phyloP scores from a whole-genome alignment of 2,888 invertebrate genomes.

The Dryococelus australis region DNA sequence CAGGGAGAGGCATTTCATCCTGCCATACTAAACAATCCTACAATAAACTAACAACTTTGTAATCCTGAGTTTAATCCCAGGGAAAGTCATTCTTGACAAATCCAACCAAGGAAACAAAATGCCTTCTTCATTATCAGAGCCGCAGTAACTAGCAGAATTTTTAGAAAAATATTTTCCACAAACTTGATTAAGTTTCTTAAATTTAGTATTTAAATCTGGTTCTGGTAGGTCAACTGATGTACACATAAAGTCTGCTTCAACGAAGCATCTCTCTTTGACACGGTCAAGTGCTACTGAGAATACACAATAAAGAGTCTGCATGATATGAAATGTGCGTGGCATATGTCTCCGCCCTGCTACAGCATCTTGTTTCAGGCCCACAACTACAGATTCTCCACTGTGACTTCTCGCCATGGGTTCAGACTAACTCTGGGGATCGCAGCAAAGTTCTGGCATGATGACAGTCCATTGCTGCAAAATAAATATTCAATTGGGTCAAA shows the following conservation, averaged over 20 bases:
- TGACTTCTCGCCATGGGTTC: slow-evolving; percentile 25
- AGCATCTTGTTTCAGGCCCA: background rate
- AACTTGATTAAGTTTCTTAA: background rate
- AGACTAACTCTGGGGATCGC: background rate
- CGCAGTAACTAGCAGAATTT: background rate
- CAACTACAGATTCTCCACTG: background rate
- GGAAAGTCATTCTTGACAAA: slow-evolving; percentile 25
- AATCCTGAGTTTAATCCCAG: slow-evolving; percentile 30
- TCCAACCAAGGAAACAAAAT: slow-evolving; percentile 27
- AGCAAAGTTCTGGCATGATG: slow-evolving; percentile 27
- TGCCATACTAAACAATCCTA: background rate
- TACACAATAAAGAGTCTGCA: background rate
- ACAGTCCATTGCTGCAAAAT: slow-evolving; percentile 22
- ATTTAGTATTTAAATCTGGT: background rate
- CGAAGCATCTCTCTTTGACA: background rate
- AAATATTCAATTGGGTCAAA: too few relatives aligned
- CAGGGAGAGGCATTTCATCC: background rate
- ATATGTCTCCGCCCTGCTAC: background rate
- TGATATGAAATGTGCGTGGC: background rate
- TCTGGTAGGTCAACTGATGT: slow-evolving; percentile 4
- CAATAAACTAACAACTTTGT: slow-evolving; percentile 26
- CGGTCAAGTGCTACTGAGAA: background rate
- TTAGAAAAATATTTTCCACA: background rate
- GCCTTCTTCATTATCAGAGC: background rate
- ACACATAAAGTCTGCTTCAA: background rate